phyloP scores from a whole-genome alignment of 2,888 invertebrate species.

The Coenonympha glycerion region DNA sequence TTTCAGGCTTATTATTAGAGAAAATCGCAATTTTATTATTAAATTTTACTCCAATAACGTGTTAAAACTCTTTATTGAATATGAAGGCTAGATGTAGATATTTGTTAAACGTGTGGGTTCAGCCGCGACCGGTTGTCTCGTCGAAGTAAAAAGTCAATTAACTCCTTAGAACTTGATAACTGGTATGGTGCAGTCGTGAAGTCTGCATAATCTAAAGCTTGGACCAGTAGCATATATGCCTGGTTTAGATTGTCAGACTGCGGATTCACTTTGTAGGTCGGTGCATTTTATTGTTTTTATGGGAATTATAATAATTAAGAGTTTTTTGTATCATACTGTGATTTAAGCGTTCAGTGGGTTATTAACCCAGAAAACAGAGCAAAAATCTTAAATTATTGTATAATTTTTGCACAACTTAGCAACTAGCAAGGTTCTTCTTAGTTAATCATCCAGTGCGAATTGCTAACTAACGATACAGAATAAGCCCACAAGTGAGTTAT shows the following conservation, averaged over 20 bases:
- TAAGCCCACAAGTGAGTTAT: too few species aligned
- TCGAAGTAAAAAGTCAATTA: conserved; percentile 17
- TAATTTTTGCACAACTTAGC: too few species aligned
- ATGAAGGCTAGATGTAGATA: not conserved
- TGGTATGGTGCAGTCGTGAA: conserved; percentile 20
- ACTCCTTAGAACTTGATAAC: conserved; percentile 21
- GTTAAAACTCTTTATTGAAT: not conserved
- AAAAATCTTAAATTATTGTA: too few species aligned
- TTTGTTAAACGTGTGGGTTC: conserved; percentile 1
- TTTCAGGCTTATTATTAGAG: not conserved
- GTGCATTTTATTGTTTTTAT: conserved; percentile 15
- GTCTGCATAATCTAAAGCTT: conserved; percentile 18
- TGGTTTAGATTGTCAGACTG: conserved; percentile 25
- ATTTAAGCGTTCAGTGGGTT: too few species aligned
- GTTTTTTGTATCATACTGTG: too few species aligned
- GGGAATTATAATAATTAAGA: not conserved
- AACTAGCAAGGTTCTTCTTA: too few species aligned
- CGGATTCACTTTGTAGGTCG: conserved; percentile 21
- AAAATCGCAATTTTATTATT: not conserved
- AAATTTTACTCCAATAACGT: not conserved
- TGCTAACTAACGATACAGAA: too few species aligned
- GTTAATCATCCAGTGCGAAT: too few species aligned
- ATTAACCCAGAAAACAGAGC: too few species aligned
- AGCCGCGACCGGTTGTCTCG: conserved; percentile 1
- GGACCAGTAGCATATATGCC: conserved; percentile 24